phyloP scores from a whole-genome alignment of 23 tunicate genomes.

The Oikopleura albicans region DNA sequence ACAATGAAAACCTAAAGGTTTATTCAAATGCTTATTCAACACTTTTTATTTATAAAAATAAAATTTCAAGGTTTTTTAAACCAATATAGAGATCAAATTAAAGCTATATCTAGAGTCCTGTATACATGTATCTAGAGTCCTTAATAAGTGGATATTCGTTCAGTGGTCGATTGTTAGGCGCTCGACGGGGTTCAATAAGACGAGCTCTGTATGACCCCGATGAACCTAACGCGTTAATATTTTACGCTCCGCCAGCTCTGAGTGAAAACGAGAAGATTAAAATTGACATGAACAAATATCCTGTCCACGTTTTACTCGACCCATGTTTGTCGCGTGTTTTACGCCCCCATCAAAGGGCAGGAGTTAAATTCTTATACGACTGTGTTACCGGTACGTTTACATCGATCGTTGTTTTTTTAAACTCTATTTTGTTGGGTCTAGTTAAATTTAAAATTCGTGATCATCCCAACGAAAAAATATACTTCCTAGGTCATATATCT shows the following conservation, averaged over 20 bases:
- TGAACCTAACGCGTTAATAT: slow-evolving; percentile 59
- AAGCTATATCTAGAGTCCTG: no score
- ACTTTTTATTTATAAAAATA: no score
- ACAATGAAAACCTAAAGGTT: no score
- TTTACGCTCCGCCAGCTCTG: slow-evolving; percentile 60
- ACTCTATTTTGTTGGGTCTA: no score
- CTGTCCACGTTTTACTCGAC: slow-evolving; percentile 92
- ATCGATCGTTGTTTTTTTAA: no score
- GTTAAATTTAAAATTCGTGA: no score
- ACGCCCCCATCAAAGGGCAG: slow-evolving; percentile 93
- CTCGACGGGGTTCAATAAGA: slow-evolving; percentile 14
- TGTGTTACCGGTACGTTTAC: slow-evolving; percentile 69
- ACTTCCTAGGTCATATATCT: no score
- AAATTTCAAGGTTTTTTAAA: no score
- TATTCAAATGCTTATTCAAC: no score
- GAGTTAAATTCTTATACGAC: slow-evolving; percentile 80
- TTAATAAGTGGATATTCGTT: background rate
- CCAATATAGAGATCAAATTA: no score
- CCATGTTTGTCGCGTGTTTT: slow-evolving; percentile 59
- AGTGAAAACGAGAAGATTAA: slow-evolving; percentile 53
- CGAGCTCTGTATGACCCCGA: slow-evolving; percentile 84
- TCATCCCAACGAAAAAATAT: no score
- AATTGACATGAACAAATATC: slow-evolving; percentile 51
- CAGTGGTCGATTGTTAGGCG: background rate
- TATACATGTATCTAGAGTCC: no score